Conservation (phyloP, 2,797 vertebrate species). For the Sebastes taczanowskii region DNA sequence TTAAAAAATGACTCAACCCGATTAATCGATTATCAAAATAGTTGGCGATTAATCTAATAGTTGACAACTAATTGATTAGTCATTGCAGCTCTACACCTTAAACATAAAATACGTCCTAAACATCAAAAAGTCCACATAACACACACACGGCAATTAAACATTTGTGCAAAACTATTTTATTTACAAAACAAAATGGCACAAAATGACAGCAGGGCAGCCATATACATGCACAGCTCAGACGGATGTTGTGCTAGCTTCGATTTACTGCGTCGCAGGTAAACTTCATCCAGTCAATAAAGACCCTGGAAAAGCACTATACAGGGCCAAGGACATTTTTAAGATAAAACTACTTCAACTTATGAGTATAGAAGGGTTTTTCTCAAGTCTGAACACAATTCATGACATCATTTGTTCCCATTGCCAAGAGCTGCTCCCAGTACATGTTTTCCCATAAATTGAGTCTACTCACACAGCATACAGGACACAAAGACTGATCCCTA, state of each 20-base stretch:
- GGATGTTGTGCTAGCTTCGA: slow-evolving; percentile 75
- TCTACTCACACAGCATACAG: slow-evolving; percentile 17
- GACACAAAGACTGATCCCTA: slow-evolving; percentile 32
- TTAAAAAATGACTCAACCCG: too few species aligned
- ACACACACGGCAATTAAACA: slow-evolving; percentile 73
- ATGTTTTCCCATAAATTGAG: slow-evolving; percentile 2
- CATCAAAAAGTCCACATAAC: not conserved
- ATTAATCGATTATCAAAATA: too few species aligned
- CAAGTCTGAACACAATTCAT: slow-evolving; percentile 25
- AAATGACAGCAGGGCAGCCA: slow-evolving; percentile 91
- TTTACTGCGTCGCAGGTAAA: slow-evolving; percentile 50
- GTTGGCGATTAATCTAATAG: too few species aligned
- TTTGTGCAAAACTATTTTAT: slow-evolving; percentile 99
- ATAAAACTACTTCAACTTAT: slow-evolving; percentile 50
- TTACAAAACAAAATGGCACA: slow-evolving; percentile 99
- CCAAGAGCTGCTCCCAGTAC: slow-evolving; percentile 24
- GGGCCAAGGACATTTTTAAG: slow-evolving; percentile 29
- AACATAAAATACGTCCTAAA: not conserved
- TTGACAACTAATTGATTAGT: too few species aligned
- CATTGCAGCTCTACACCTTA: not conserved
- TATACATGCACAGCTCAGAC: slow-evolving; percentile 92
- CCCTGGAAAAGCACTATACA: slow-evolving; percentile 47
- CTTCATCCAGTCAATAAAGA: slow-evolving; percentile 39
- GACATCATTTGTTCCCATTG: slow-evolving; percentile 47
- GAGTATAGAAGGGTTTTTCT: slow-evolving; percentile 2